Percentiles rank a stretch among this genome's conserved stretches.
phyloP scores from a whole-genome alignment of 2,113 vertebrate species.

The Tursiops truncatus region DNA sequence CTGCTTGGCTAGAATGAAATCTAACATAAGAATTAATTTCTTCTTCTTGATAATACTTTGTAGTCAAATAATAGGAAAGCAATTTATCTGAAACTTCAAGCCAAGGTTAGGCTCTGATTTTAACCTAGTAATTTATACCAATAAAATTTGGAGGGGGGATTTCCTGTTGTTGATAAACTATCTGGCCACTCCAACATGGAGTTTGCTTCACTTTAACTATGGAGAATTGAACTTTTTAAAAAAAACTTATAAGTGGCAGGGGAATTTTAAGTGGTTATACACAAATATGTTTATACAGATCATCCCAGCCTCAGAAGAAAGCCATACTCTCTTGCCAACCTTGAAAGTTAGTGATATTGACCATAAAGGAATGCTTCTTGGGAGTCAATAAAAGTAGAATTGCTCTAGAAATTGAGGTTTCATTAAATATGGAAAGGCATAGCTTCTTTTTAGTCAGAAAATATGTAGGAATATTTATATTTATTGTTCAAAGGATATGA shows the following conservation, averaged over 20 bases:
- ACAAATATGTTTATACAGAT: not conserved
- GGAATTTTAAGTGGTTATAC: not conserved
- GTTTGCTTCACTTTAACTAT: not conserved
- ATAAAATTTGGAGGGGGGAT: not conserved
- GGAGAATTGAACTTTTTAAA: not conserved
- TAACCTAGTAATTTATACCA: not conserved
- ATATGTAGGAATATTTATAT: not conserved
- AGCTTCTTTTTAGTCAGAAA: not conserved
- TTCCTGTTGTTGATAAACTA: not conserved
- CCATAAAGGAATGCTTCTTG: not conserved
- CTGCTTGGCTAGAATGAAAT: not conserved
- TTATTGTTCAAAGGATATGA: slow-evolving; percentile 29
- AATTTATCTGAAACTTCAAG: not conserved
- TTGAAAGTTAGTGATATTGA: not conserved
- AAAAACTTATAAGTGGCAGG: not conserved
- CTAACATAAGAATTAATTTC: not conserved
- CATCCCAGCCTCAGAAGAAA: not conserved
- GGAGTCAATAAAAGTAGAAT: not conserved
- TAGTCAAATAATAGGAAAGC: slow-evolving; percentile 1
- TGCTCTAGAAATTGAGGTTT: not conserved
- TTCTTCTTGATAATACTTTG: not conserved
- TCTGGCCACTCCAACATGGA: not conserved
- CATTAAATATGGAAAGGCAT: not conserved
- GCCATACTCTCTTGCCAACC: not conserved
- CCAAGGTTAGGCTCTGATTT: not conserved